Percentiles rank a stretch among this genome's conserved stretches.
Evolutionary conservation across 1,140 invertebrate species (phyloP).

Genomic region (Plodia interpunctella): DNA sequence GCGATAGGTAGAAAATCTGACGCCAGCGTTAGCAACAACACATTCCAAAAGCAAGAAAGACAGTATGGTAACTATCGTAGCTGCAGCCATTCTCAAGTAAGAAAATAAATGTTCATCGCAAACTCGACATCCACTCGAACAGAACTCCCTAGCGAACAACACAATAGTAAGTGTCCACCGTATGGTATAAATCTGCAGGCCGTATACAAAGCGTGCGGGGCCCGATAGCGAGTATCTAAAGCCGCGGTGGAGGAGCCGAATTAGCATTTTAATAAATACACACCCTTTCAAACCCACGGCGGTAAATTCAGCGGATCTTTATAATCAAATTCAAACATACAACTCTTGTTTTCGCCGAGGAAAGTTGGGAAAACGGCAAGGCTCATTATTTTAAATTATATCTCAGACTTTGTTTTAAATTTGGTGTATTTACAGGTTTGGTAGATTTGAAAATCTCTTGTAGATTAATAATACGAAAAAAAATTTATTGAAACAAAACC

Average conservation of each 20-base stretch:
- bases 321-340: constrained; percentile 76
- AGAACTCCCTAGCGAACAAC: not conserved
- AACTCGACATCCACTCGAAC: not conserved
- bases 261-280: constrained; percentile 78
- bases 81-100: no score
- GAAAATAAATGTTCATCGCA: not conserved
- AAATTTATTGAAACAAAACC: no score
- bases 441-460: no score
- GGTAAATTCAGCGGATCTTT: constrained; percentile 72
- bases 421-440: no score
- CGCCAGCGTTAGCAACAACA: no score
- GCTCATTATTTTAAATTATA: no score
- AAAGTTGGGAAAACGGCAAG: constrained; percentile 47
- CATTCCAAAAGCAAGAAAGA: no score
- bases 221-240: constrained; percentile 70
- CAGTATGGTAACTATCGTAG: no score
- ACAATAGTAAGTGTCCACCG: constrained; percentile 40
- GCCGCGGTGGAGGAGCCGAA: constrained; percentile 58
- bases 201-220: constrained; percentile 70
- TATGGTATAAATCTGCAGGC: constrained; percentile 72
- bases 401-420: no score
- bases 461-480: no score
- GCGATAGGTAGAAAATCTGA: no score
- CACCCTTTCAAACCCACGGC: constrained; percentile 69
- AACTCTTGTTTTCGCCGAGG: constrained; percentile 60